A percentile compares a stretch with the other conserved stretches of the same genome.
Conservation (phyloP, 2,113 vertebrate genomes). For the Nansenia antarctica region DNA sequence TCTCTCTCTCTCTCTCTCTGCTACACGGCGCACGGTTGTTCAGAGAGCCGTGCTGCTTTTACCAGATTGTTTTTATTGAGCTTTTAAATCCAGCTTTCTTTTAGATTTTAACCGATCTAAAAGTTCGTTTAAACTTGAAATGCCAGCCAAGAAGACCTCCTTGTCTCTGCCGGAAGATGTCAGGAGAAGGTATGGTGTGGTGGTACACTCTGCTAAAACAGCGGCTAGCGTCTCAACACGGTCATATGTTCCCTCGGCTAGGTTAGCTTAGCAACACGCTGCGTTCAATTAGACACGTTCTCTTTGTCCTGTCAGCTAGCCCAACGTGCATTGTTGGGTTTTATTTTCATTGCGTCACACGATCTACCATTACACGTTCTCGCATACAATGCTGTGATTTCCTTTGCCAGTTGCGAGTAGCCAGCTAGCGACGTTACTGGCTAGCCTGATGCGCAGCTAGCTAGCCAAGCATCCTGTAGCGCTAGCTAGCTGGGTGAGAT, state of each 20-base stretch:
- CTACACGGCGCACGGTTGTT: conserved; percentile 21
- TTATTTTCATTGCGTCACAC: not conserved
- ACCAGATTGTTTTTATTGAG: conserved; percentile 41
- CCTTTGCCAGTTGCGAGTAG: too few species aligned
- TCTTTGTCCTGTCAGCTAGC: not conserved
- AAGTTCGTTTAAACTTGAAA: conserved; percentile 50
- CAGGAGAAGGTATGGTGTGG: conserved; percentile 81
- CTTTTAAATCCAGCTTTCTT: too few species aligned
- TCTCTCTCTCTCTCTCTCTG: too few species aligned
- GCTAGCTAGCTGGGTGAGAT: not conserved
- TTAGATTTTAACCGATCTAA: conserved; percentile 33
- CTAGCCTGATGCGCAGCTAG: conserved; percentile 25
- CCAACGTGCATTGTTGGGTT: not conserved
- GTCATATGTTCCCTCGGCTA: conserved; percentile 3
- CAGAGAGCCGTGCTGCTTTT: conserved; percentile 21
- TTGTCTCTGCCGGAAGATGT: too few species aligned
- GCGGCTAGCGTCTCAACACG: too few species aligned
- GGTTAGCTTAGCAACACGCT: not conserved
- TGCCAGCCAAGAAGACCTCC: too few species aligned
- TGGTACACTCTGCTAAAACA: too few species aligned
- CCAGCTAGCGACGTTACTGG: not conserved
- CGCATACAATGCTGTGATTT: too few species aligned
- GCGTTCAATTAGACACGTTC: not conserved
- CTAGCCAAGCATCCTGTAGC: too few species aligned
- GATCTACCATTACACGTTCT: too few species aligned